phyloP scores from a whole-genome alignment of 2,888 invertebrate species.

The Drosophila prostipennis region DNA sequence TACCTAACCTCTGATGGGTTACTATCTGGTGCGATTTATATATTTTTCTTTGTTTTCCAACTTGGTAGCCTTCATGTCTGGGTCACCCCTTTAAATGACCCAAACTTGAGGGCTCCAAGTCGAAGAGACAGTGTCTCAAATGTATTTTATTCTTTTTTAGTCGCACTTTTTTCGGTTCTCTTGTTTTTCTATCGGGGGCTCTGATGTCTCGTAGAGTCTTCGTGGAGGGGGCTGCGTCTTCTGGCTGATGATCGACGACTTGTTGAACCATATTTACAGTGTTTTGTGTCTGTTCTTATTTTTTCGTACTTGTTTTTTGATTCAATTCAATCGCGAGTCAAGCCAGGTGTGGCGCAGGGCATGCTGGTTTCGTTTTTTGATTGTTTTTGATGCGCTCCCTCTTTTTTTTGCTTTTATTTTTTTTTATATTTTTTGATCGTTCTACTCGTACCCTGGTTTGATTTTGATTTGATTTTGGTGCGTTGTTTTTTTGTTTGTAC shows the following conservation, averaged over 20 bases:
- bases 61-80: conserved; percentile 66
- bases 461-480: conserved; percentile 38
- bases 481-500: conserved; percentile 50
- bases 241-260: conserved; percentile 51
- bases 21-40: conserved; percentile 13
- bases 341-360: conserved; percentile 80
- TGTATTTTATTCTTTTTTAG: conserved; percentile 8
- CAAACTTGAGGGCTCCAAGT: conserved; percentile 65
- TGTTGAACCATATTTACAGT: conserved; percentile 66
- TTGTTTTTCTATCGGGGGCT: conserved; percentile 20
- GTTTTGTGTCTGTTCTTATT: conserved; percentile 44
- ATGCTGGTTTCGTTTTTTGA: conserved; percentile 60
- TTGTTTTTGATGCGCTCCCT: conserved; percentile 59
- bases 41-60: neutral
- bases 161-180: conserved; percentile 8
- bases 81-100: conserved; percentile 53
- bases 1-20: conserved; percentile 64
- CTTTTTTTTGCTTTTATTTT: conserved; percentile 8
- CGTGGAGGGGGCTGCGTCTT: conserved; percentile 39
- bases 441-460: conserved; percentile 66
- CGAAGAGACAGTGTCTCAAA: conserved; percentile 8
- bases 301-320: conserved; percentile 45
- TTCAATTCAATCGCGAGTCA: conserved; percentile 80
- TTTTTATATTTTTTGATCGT: conserved; percentile 24
- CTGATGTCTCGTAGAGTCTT: conserved; percentile 35